Evolutionary conservation across 2,888 invertebrate species (phyloP), one percentile per base, ranked within the genome.

Genomic region (Lumbricus terrestris): DNA sequence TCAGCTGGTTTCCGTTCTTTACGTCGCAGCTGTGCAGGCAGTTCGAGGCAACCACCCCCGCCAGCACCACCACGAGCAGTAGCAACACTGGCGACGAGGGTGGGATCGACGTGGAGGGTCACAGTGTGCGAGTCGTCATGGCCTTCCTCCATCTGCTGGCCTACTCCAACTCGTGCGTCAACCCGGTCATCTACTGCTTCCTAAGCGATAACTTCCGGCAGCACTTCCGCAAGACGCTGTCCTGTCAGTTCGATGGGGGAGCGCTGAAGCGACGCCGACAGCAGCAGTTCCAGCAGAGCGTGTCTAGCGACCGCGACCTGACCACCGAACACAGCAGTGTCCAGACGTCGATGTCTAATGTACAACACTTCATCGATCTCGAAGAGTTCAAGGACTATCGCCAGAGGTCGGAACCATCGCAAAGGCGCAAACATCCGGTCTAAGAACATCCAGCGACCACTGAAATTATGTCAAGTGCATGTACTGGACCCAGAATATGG

Each of bases 141-240:
- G 93, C 93, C 18, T 92, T 93, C 33, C 88, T 94, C 33, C 93
- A 94, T 90, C 91, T 94, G 82, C 91, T 93, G 34, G 94, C 93
- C 38, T 94, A 94, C 92, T 92, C 92, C 90, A 94, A 93, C 90
- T 93, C 93, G 89, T 93, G 93, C 90, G 92, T 93, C 23, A 94
- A 94, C 91, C 94, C 94, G 0, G 92, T 94, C 33, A 92, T 94
- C 47, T 94, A 94, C 92, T 93, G 93, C 34, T 94, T 94, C 91
- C 90, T 94, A 20, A 94, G 93, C 92, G 93, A 93, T 34, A 93
- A 91, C 88, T 94, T 94, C 91, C 93, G 93, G 91, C 91, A 92
- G 88, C 92, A 93, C 90, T 93, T 93, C 89, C 88, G 42, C 0
- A 33, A 47, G 42, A 42, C 88, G 47, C 33, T 88, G 35, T 85